Evolutionary conservation across 2,113 vertebrate genomes (phyloP), one percentile per base, ranked within the genome.

Genomic region (Rhinolophus sinicus): DNA sequence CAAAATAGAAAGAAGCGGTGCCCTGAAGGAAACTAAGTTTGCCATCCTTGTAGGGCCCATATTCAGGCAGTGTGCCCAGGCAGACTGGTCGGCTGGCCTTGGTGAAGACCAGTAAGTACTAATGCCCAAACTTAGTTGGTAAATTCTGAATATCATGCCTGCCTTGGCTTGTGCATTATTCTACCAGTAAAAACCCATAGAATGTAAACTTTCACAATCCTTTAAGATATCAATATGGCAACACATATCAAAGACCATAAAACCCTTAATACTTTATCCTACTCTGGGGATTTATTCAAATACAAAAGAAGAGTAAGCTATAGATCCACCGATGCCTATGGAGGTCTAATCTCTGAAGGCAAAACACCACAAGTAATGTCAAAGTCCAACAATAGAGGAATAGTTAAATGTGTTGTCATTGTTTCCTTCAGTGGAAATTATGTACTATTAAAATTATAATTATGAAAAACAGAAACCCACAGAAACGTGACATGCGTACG

Each of bases 271-370:
- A 60, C 33, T 92, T 80, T 76, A 64, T 86, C 88, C 56, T n/a
- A 56, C 26, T 84, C 65, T 80, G 60, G n/a, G 60, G 62, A 86
- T 78, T 54, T 88, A 88, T 82, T 85, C n/a, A 93, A 96, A 94
- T 47, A 56, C 30, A 24, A 56, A 92, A 50, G 12, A 87, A 90
- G 6, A 89, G 35, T 50, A 67, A 89, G 58, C 67, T 56, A 22
- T 4, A 38, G 80, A 75, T 38, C 13, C 18, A 22, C 19, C 22
- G 60, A 80, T 58, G 21, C 30, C 33, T 33, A 3, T 1, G 12
- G 44, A 83, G 26, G 24, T 16, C 6, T 38, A 30, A 19, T 35
- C 33, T 6, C 54, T 24, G 5, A 81, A 90, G 33, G 6, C 7
- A 90, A 96, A 93, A 62, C 6, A 30, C 28, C 40, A 35, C 8